A percentile compares a stretch with the other conserved stretches of the same genome.
These are phyloP conservation scores for Zenarchopterus dispar DNA, from an alignment of 2,797 vertebrate species.

Conservation along the genomic window DNA sequence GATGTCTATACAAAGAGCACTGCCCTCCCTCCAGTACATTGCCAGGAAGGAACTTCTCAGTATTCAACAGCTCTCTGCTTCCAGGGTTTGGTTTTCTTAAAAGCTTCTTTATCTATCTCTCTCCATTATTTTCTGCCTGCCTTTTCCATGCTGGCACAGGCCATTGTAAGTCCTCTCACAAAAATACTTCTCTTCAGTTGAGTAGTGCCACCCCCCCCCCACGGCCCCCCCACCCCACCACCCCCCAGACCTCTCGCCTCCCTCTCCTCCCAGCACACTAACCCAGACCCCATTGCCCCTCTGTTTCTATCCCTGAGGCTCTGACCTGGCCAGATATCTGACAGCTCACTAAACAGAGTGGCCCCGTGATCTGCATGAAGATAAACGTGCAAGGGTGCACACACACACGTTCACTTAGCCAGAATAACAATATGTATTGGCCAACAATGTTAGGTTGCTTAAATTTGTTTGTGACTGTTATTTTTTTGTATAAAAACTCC, in stretches of 20 bases:
- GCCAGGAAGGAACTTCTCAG: slow-evolving; percentile 31
- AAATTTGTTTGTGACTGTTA: slow-evolving; percentile 37
- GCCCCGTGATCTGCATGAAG: slow-evolving; percentile 68
- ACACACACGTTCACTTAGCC: slow-evolving; percentile 17
- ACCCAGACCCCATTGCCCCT: slow-evolving; percentile 1
- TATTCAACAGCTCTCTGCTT: slow-evolving; percentile 53
- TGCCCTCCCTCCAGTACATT: not conserved
- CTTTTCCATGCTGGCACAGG: slow-evolving; percentile 40
- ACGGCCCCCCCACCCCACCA: too few species aligned
- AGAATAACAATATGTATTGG: slow-evolving; percentile 24
- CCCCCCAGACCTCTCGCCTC: slow-evolving; percentile 54
- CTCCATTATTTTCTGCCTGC: slow-evolving; percentile 13
- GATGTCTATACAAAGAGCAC: not conserved
- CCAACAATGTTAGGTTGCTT: slow-evolving; percentile 11
- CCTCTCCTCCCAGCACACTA: slow-evolving; percentile 12
- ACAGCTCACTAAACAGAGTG: slow-evolving; percentile 72
- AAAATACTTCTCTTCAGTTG: slow-evolving; percentile 66
- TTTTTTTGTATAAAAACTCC: slow-evolving; percentile 21
- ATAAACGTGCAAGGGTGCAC: slow-evolving; percentile 44
- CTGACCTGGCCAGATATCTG: slow-evolving; percentile 76
- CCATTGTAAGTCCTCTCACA: slow-evolving; percentile 72
- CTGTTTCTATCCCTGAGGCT: slow-evolving; percentile 49
- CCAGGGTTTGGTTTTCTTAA: slow-evolving; percentile 38
- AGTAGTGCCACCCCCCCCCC: slow-evolving; percentile 56
- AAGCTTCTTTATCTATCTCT: slow-evolving; percentile 9